Base-by-base conservation (phyloP, 2,888 invertebrate species). In the Carabus problematicus region DNA sequence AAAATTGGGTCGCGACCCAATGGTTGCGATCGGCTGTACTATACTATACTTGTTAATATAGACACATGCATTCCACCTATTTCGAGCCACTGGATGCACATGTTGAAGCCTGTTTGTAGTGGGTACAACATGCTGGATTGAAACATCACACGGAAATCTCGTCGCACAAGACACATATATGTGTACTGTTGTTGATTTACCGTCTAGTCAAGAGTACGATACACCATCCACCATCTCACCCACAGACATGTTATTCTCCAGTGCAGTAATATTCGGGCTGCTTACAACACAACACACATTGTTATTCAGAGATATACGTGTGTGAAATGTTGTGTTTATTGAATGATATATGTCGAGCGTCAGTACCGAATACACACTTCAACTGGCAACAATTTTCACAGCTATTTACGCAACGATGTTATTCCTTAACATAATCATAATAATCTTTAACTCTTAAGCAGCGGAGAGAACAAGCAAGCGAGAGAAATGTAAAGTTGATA, bases 151-250 rank as follows among this genome's bases (percentile, higher is more conserved):
- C 41, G 52, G 45, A 19, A 12, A 29, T 56, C 19, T 11, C 29
- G 12, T 56, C 56, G 29, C 12, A 39, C 56, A 56, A 19, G 56
- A 39, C 29, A 29, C 29, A 11, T n/a, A n/a, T n/a, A n/a, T 52
- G 18, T 14, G 39, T 19, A 55, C 19, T 45, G 45, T 18, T 67
- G 66, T 67, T 67, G 66, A 67, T 67, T 67, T 67, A 67, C 66
- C 59, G 59, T 59, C 64, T 64, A 47, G 64, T 64, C 66, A 9
- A 59, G 47, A 45, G 43, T 40, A 7, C 43, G 40, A 56, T 8
- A 19, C 18, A 12, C 45, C 14, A 11, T 7, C 14, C 14, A 18
- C 9, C 52, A 18, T 52, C 52, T 14, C 18, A 11, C 52, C 52
- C 29, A 29, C 29, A 29, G 29, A 29, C 29, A 29, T 29, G 3